Percentiles rank a stretch among this genome's conserved stretches.
Conservation (phyloP, 2,113 vertebrate genomes). For the Corythornis cristatus region DNA sequence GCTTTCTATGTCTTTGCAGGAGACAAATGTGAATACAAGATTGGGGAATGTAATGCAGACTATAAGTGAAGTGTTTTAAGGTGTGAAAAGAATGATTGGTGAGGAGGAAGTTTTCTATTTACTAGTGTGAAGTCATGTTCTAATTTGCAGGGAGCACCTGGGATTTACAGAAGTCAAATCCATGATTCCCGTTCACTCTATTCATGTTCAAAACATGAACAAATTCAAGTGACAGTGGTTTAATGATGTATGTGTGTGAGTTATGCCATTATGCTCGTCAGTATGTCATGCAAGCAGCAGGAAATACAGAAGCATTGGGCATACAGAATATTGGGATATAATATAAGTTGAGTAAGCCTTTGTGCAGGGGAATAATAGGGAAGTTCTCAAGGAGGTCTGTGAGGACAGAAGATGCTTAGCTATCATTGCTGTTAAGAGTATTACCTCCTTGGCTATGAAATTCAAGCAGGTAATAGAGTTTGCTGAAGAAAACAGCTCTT, state of each 20-base stretch:
- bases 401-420: neutral
- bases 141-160: neutral
- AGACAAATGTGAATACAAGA: neutral
- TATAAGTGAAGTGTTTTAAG: neutral
- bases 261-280: neutral
- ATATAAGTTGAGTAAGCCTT: neutral
- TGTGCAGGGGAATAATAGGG: neutral
- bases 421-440: neutral
- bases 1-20: neutral
- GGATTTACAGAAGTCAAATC: neutral
- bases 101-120: neutral
- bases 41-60: neutral
- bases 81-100: neutral
- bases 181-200: neutral
- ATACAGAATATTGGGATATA: neutral
- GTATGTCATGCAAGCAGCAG: neutral
- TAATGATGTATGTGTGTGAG: neutral
- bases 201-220: neutral
- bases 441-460: neutral
- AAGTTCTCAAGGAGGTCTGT: neutral
- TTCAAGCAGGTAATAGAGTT: neutral
- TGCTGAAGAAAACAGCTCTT: neutral
- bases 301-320: neutral
- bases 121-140: neutral
- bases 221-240: neutral